phyloP scores from a whole-genome alignment of 1,140 invertebrate species.

The Dinoponera quadriceps region DNA sequence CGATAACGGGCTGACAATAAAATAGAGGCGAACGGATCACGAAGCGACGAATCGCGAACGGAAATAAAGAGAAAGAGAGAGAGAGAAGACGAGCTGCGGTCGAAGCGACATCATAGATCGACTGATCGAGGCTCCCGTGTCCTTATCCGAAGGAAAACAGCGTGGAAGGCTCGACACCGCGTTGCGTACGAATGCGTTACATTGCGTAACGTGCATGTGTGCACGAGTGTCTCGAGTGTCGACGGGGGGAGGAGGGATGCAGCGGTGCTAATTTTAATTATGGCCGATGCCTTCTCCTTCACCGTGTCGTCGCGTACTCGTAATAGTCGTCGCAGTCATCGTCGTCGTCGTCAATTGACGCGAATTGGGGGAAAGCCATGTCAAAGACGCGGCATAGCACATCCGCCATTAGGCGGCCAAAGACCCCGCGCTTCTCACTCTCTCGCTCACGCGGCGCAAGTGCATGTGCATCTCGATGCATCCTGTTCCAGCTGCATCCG shows the following conservation, averaged over 20 bases:
- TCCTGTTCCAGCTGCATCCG: conserved; percentile 11
- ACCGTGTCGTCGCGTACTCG: not conserved
- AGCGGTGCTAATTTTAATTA: conserved; percentile 69
- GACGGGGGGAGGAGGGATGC: conserved; percentile 13
- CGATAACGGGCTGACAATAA: not conserved
- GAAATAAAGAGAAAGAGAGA: not conserved
- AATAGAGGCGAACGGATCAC: not conserved
- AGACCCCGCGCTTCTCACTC: conserved; percentile 64
- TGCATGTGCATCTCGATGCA: conserved; percentile 50
- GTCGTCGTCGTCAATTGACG: conserved; percentile 68
- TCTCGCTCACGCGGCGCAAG: not conserved
- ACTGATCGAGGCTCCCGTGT: not conserved
- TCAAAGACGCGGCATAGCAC: conserved; percentile 55
- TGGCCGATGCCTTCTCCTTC: conserved; percentile 36
- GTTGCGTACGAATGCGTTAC: conserved; percentile 6
- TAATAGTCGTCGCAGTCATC: not conserved
- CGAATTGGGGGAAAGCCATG: conserved; percentile 73
- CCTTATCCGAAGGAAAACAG: not conserved
- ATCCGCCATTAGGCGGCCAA: conserved; percentile 72
- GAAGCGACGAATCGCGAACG: not conserved
- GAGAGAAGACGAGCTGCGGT: not conserved
- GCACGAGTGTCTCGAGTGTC: conserved; percentile 46
- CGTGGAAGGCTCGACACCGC: conserved; percentile 17
- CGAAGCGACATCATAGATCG: not conserved
- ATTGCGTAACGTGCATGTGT: conserved; percentile 47